Base-by-base conservation (phyloP, 2,888 invertebrate genomes). In the Cheilosia impressa region DNA sequence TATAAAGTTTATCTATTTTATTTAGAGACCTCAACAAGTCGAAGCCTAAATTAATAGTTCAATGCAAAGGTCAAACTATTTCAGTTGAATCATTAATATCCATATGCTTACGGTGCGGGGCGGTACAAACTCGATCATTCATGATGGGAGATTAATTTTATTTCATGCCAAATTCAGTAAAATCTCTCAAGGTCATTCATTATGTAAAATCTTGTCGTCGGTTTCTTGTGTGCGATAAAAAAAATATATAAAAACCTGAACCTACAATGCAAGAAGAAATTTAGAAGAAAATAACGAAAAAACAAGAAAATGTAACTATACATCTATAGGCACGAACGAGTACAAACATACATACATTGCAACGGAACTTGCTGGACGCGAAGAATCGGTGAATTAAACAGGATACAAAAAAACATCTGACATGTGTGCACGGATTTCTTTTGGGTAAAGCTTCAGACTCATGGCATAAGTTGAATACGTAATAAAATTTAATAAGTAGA, bases 111-210 rank as follows among this genome's bases (percentile, higher is more conserved):
- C 0, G 10, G 2, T 34, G 34, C 38, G 38, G 38, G 13, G 7
- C 38, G 1, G 3, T 38, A 38, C 13, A 47, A 47, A 47, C 47
- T 52, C 52, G 13, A 52, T 24, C 19, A 24, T 13, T 52, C 52
- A 24, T 52, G n/a, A 7, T 47, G 47, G 47, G n/a, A n/a, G 17
- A 47, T 47, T 47, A 17, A 17, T 47, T 4, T 47, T 17, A 17
- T 19, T 17, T 17, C 4, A 19, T n/a, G 17, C 19, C 6, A 17
- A 47, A 47, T 47, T 47, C 19, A 17, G 47, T 47, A 47, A 9
- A 47, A 47, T 47, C 17, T 15, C 7, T 47, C 47, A 47, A 47
- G 47, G 47, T 47, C 47, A 47, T 47, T 19, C n/a, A n/a, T 47
- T 47, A 47, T 47, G 47, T 19, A 47, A 47, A 19, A 47, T 19